Evolutionary conservation across 2,888 invertebrate genomes (phyloP).

Genomic region (Acanthosepion pharaonis): DNA sequence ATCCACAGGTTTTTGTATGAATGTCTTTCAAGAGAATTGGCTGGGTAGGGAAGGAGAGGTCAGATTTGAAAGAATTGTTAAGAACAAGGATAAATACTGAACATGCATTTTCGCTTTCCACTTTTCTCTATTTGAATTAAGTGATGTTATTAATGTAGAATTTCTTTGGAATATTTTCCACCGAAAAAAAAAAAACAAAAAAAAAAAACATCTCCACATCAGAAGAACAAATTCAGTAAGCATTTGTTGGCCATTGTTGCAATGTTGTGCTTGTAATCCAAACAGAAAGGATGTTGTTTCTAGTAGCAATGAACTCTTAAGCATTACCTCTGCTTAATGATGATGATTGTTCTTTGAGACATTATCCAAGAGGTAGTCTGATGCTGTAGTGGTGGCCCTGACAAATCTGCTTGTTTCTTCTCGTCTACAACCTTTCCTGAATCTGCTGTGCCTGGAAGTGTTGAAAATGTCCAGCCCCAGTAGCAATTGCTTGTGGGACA

Average conservation of each 20-base stretch:
- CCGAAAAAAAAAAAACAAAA: background rate
- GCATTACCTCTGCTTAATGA: background rate
- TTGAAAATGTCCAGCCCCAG: slow-evolving; percentile 61
- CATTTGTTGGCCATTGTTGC: background rate
- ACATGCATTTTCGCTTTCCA: background rate
- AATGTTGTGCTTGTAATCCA: background rate
- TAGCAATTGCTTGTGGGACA: slow-evolving; percentile 64
- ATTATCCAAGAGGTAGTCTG: slow-evolving; percentile 13
- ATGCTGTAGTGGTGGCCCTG: background rate
- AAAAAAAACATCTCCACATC: background rate
- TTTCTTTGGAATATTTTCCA: background rate
- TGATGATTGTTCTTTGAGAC: background rate
- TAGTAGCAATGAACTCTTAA: background rate
- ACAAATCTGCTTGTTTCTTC: background rate
- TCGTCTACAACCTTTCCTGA: slow-evolving; percentile 65
- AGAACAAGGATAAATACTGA: background rate
- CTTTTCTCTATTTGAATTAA: background rate
- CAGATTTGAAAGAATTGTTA: background rate
- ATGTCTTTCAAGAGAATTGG: background rate
- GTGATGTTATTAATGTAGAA: background rate
- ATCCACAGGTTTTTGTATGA: background rate
- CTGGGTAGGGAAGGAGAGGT: background rate
- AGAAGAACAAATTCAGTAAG: background rate
- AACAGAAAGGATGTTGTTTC: background rate
- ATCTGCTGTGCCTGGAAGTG: slow-evolving; percentile 68